Base-by-base conservation (phyloP, 2,113 vertebrate species). In the Grallaria varia region DNA sequence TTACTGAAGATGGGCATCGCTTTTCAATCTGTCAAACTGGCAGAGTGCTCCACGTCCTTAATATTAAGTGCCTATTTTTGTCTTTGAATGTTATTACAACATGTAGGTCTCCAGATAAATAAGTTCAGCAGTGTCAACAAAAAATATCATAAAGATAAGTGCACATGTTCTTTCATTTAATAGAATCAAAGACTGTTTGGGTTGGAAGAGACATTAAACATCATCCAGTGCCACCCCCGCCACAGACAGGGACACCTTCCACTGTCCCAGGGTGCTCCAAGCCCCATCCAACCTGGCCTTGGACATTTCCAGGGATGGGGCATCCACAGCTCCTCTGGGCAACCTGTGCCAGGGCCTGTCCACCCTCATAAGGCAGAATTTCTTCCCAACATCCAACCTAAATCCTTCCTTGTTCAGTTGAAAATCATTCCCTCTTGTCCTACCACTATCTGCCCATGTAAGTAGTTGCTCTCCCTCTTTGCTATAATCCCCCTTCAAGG, bases 221-320 rank as follows among this genome's bases (percentile, higher is more conserved):
- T 6, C 22, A 60, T 8, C 18, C 49, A 42, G 22, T 49, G 13
- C 35, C 24, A 42, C 19, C 4, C 22, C 17, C 69, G 40, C 12
- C 47, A 62, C 1, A 3, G 9, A 9, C 30, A 69, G 30, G 5
- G 35, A 62, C 40, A 77, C 14, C 7, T 77, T 13, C 9, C 35
- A 19, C 31, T 33, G 1, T 3, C 2, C 31, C 31, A 24, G 56
- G 49, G 0, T 69, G 22, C 35, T 71, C 42, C 55, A 55, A 55
- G 13, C 18, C 12, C 47, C 0, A 0, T 55, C 14, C 25, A 49
- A 8, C 30, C 12, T 3, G 5, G 56, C 3, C 7, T 16, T 16
- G 35, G 4, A 28, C 22, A 33, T 2, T 33, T 3, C 21, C n/a
- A 76, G 47, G 35, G 14, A 62, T 55, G 40, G 17, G 17, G 31